Evolutionary conservation across 1,140 invertebrate genomes (phyloP), one percentile per base, ranked within the genome.

Genomic region (Heliconius melpomene): DNA sequence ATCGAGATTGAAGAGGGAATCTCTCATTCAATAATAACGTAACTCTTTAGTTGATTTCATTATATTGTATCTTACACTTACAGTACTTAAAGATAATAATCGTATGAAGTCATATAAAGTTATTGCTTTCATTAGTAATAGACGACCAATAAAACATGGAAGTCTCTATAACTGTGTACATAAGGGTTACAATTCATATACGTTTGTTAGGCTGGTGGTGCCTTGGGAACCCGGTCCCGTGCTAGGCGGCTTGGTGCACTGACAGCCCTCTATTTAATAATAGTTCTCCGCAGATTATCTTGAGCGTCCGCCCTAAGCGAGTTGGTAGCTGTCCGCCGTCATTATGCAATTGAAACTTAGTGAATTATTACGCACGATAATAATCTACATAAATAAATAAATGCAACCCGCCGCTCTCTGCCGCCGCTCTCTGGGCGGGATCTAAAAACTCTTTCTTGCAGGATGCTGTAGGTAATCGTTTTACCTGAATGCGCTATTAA

Each of bases 291-390:
- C 80, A 92, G 90, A 92, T 92, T 92, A 92, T 93, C 90, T 89
- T 83, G 82, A 81, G 84, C 84, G 88, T 91, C 88, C 88, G 91
- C 90, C 90, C 88, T 82, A 87, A 91, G 88, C 88, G 84, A 83
- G 82, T 85, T 92, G 86, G 93, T 93, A 93, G 91, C 90, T 89
- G 88, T 91, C 90, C 83, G 91, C 88, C 87, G 87, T 91, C 90
- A 93, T 94, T 94, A 94, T 91, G 92, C 92, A 93, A 94, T 93
- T 94, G 92, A 94, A 94, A 94, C 89, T 93, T 94, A 93, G 91
- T 94, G 93, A 94, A 94, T 93, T 94, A 94, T 94, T 94, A 93
- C 91, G 88, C 90, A 91, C 86, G 89, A 93, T 93, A 92, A 93
- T 93, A 92, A 93, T 93, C 90, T 92, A 83, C 86, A 92, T 93